phyloP scores from a whole-genome alignment of 2,113 vertebrate genomes.

The Scomber scombrus region DNA sequence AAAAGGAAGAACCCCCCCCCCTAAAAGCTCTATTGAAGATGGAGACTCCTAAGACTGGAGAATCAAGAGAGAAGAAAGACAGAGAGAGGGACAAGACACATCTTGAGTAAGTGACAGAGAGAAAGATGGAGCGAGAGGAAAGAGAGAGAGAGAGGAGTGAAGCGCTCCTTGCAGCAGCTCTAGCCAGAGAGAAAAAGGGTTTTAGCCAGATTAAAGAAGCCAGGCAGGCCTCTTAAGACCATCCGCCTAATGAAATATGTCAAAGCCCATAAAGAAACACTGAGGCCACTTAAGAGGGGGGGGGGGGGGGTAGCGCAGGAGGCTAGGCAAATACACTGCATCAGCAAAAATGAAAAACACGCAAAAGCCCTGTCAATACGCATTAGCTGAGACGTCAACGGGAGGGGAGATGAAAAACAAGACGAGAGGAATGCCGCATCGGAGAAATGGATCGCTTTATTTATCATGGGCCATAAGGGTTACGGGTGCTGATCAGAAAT shows the following conservation, averaged over 20 bases:
- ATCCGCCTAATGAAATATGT: conserved; percentile 98
- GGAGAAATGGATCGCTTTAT: conserved; percentile 69
- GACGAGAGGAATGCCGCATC: conserved; percentile 33
- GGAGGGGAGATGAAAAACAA: conserved; percentile 1
- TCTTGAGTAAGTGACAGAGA: conserved; percentile 39
- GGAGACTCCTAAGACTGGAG: conserved; percentile 35
- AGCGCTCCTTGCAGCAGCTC: conserved; percentile 16
- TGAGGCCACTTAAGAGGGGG: conserved; percentile 86
- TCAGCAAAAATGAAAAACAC: conserved; percentile 81
- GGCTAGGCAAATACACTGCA: conserved; percentile 49
- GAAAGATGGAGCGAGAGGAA: conserved; percentile 37
- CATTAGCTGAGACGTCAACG: conserved; percentile 83
- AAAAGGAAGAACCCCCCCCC: not conserved
- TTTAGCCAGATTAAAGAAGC: conserved; percentile 92
- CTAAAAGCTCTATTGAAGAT: conserved; percentile 57
- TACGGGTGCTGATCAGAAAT: conserved; percentile 44
- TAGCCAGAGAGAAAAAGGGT: conserved; percentile 80
- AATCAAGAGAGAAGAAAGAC: conserved; percentile 14
- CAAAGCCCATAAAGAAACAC: conserved; percentile 93
- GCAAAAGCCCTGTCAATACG: conserved; percentile 92
- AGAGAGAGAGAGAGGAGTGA: conserved; percentile 48
- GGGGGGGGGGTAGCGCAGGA: conserved; percentile 69
- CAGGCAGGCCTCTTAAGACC: conserved; percentile 90
- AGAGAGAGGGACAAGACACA: conserved; percentile 1
- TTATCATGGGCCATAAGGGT: conserved; percentile 34